Conservation (phyloP, 35 echinoderm and acorn worm species). For the Lytechinus variegatus region DNA sequence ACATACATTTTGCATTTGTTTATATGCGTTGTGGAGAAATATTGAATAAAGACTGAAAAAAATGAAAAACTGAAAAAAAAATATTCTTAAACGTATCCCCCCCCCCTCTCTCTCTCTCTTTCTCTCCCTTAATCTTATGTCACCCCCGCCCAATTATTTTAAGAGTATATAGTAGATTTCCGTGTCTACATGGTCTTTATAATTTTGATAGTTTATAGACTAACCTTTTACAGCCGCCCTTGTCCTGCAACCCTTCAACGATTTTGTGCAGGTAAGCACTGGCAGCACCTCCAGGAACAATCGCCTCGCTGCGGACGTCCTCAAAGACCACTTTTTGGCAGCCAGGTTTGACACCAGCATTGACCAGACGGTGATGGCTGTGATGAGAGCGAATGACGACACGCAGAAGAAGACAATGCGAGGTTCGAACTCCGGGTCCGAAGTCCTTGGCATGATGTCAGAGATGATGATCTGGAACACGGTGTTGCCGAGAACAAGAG, state of each 20-base stretch:
- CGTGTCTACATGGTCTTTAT: too few relatives aligned
- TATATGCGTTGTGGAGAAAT: too few relatives aligned
- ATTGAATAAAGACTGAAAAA: too few relatives aligned
- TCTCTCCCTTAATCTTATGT: too few relatives aligned
- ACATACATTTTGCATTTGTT: too few relatives aligned
- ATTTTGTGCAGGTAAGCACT: neutral
- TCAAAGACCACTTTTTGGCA: neutral
- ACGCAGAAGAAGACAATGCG: neutral
- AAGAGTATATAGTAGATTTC: too few relatives aligned
- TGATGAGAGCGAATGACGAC: neutral
- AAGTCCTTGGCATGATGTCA: constrained; percentile 31
- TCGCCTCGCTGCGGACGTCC: neutral
- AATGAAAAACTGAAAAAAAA: too few relatives aligned
- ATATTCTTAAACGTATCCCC: too few relatives aligned
- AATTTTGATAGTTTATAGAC: neutral
- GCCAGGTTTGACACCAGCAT: neutral
- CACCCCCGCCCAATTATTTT: too few relatives aligned
- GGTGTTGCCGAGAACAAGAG: constrained; percentile 8
- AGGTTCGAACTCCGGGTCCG: neutral
- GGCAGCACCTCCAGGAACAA: neutral
- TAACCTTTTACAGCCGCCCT: neutral
- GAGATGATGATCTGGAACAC: constrained; percentile 34
- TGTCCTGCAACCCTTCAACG: neutral
- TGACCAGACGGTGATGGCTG: neutral
- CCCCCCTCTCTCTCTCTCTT: too few relatives aligned